Evolutionary conservation across 2,113 vertebrate genomes (phyloP), one percentile per base, ranked within the genome.

Genomic region (Colinus virginianus): DNA sequence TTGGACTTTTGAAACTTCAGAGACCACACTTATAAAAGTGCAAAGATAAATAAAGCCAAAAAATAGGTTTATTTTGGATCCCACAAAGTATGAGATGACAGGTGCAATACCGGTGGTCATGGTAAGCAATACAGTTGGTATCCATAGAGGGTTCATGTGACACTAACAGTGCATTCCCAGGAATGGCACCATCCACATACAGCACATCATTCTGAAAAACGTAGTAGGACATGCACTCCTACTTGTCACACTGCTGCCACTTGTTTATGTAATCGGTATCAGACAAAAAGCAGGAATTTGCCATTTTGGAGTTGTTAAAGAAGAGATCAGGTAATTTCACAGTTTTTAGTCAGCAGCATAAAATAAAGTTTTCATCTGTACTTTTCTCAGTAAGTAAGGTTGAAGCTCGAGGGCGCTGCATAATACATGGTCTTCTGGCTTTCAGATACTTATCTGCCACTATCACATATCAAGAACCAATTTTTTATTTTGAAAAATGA

Each of bases 391-490:
- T 38, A 28, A 87, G 4, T 42, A 45, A 55, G 40, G 38, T 13
- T 38, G 14, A 11, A 67, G 20, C 28, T 26, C 14, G 15, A 82
- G 14, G 25, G 8, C 11, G 56, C 4, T 5, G 58, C 2, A 84
- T 45, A 34, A 28, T 5, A 7, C 68, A 30, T 68, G 71, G 51
- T 56, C 38, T 64, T 68, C 43, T 64, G 16, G 8, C 30, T 78
- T 90, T 69, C 76, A 36, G 32, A 72, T 48, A 81, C 48, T 79
- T 82, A 90, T 36, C 38, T 64, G 58, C 34, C 45, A 85, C 46
- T 16, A 68, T 13, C 26, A 11, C 16, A 45, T 3, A 40, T 23
- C 3, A 34, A 79, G 82, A 13, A 62, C 66, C 84, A 76, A 43
- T 4, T 19, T 16, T 72, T 64, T 53, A 22, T 66, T 45, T 72